A percentile compares a stretch with the other conserved stretches of the same genome.
Evolutionary conservation across 2,113 vertebrate species (phyloP).

Genomic region (Parotia lawesii): DNA sequence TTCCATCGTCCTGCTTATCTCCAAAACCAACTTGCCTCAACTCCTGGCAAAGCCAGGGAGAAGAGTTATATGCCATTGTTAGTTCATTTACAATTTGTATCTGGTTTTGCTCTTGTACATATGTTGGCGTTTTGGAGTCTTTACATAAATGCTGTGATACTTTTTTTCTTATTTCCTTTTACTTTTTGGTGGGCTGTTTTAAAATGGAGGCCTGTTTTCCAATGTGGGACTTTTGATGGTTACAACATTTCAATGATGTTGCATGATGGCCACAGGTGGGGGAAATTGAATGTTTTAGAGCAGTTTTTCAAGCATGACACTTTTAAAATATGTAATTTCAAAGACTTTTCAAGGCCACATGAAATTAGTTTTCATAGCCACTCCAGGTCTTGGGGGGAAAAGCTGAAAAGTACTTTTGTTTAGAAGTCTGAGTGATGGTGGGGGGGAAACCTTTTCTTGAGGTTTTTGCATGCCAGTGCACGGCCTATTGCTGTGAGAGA

Average conservation of each 20-base stretch:
- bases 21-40: conserved; percentile 64
- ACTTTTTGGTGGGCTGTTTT: conserved; percentile 70
- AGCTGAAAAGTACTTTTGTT: conserved; percentile 76
- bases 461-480: conserved; percentile 81
- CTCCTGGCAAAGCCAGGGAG: conserved; percentile 55
- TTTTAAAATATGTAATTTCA: conserved; percentile 69
- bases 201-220: conserved; percentile 71
- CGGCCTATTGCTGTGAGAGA: conserved; percentile 65
- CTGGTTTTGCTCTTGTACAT: conserved; percentile 76
- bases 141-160: conserved; percentile 71
- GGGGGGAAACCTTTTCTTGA: conserved; percentile 70
- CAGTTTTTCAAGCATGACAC: conserved; percentile 74
- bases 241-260: conserved; percentile 56
- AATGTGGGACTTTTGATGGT: conserved; percentile 62
- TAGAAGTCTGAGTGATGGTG: conserved; percentile 80
- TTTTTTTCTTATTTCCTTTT: conserved; percentile 51
- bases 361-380: conserved; percentile 70
- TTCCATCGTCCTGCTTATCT: conserved; percentile 65
- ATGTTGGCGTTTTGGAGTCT: conserved; percentile 72
- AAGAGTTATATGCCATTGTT: conserved; percentile 62
- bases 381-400: conserved; percentile 73
- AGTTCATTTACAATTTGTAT: conserved; percentile 58
- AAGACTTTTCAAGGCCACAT: conserved; percentile 69
- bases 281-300: conserved; percentile 66
- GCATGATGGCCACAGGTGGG: conserved; percentile 60